Percentiles rank a stretch among this genome's conserved stretches.
Evolutionary conservation across 92 coral and sea anemone species (phyloP).

Genomic region (Porites rus): DNA sequence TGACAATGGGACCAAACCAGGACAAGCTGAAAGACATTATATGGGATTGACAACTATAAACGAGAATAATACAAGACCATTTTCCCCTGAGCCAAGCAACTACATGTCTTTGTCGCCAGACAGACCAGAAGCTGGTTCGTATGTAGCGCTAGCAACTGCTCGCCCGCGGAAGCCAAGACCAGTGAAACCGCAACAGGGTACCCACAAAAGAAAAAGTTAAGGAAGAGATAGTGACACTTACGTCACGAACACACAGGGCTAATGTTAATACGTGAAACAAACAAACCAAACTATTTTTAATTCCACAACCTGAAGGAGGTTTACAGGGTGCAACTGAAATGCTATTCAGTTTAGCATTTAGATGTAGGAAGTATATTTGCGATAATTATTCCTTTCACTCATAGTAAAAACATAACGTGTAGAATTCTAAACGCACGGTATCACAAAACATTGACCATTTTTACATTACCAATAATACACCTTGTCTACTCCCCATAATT

Average conservation of each 20-base stretch:
- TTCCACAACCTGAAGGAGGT: no score
- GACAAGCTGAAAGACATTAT: not conserved
- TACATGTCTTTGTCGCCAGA: constrained; percentile 15
- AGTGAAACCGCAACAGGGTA: no score
- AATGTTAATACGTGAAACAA: not conserved
- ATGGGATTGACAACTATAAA: not conserved
- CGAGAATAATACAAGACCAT: not conserved
- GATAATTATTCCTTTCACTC: no score
- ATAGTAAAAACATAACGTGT: no score
- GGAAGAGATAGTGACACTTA: not conserved
- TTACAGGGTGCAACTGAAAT: no score
- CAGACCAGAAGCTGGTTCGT: not conserved
- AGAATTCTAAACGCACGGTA: no score
- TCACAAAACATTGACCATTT: no score
- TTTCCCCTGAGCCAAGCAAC: not conserved
- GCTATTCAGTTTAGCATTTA: no score
- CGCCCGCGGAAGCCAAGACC: not conserved
- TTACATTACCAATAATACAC: no score
- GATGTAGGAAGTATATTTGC: no score
- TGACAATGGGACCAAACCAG: not conserved
- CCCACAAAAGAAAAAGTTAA: not conserved
- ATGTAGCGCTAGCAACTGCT: not conserved
- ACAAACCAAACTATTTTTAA: no score
- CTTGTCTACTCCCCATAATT: no score
- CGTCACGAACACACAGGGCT: not conserved